Evolutionary conservation across 64 coral and sea anemone species (phyloP).

Genomic region (Pocillopora verrucosa): DNA sequence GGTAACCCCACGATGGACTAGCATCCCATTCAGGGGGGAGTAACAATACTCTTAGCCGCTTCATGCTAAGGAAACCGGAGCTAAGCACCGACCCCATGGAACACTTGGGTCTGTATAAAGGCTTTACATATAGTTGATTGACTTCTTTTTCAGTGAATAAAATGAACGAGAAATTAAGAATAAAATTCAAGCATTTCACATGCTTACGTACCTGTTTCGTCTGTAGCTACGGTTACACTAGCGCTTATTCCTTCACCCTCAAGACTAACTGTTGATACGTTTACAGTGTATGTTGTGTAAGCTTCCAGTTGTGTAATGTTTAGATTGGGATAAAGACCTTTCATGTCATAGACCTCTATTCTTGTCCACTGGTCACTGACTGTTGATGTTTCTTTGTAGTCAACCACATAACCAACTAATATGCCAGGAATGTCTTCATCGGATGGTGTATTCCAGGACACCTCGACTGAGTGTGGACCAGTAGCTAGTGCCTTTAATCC

Average conservation of each 20-base stretch:
- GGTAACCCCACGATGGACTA: too few relatives aligned
- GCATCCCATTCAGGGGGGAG: too few relatives aligned
- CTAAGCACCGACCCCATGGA: too few relatives aligned
- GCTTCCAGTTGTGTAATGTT: not conserved
- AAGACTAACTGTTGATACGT: not conserved
- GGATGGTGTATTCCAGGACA: not conserved
- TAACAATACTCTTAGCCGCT: too few relatives aligned
- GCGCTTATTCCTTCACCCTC: not conserved
- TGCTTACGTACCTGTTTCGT: conserved; percentile 1
- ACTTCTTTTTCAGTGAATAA: too few relatives aligned
- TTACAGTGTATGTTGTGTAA: conserved; percentile 12
- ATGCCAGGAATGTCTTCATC: conserved; percentile 3
- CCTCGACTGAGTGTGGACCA: not conserved
- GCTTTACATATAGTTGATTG: too few relatives aligned
- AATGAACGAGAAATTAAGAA: too few relatives aligned
- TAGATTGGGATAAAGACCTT: too few relatives aligned
- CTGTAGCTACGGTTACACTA: not conserved
- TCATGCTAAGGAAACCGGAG: too few relatives aligned
- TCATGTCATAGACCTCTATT: not conserved
- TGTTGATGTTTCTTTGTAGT: not conserved
- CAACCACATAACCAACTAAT: not conserved
- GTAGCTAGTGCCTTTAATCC: not conserved
- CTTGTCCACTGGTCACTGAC: not conserved
- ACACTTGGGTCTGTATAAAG: too few relatives aligned
- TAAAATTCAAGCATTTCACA: not conserved